phyloP scores from a whole-genome alignment of 2,888 invertebrate species.

The Buathra laborator region DNA sequence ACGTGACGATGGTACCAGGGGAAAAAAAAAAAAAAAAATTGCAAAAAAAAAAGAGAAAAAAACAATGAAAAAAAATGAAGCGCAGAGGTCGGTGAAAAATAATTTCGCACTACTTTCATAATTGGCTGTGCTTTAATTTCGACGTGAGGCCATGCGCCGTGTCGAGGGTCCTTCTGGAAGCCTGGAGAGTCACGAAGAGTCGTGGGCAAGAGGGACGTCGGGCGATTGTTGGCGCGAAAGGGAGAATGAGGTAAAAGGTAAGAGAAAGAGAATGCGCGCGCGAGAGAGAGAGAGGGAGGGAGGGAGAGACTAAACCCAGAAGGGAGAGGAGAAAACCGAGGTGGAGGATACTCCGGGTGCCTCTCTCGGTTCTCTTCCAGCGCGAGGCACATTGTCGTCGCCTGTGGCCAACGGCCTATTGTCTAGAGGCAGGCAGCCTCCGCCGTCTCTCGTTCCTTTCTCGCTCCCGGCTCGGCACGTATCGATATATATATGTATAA shows the following conservation, averaged over 20 bases:
- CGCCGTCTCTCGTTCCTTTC: conserved; percentile 46
- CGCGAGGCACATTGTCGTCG: conserved; percentile 77
- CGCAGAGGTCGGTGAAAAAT: conserved; percentile 64
- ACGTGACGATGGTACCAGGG: conserved; percentile 40
- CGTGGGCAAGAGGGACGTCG: conserved; percentile 41
- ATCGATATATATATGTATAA: conserved; percentile 48
- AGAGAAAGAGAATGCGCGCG: conserved; percentile 29
- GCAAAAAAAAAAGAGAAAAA: conserved; percentile 19
- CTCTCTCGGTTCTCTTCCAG: conserved; percentile 56
- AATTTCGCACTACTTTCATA: conserved; percentile 77
- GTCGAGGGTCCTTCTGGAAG: conserved; percentile 78
- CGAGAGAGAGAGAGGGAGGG: conserved; percentile 22
- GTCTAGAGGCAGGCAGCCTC: conserved; percentile 75
- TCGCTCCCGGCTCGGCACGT: conserved; percentile 65
- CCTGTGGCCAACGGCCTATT: conserved; percentile 82
- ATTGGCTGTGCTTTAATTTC: conserved; percentile 82
- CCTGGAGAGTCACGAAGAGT: conserved; percentile 68
- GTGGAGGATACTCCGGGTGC: conserved; percentile 57
- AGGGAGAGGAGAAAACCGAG: conserved; percentile 61
- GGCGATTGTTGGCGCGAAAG: conserved; percentile 29
- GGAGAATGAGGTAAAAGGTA: conserved; percentile 42
- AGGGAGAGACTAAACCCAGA: conserved; percentile 54
- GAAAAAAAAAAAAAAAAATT: conserved; percentile 58
- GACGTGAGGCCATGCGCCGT: conserved; percentile 77
- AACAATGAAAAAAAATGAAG: conserved; percentile 22